These are phyloP conservation scores for Molothrus ater DNA, from an alignment of 2,797 vertebrate species.

Conservation along the genomic window DNA sequence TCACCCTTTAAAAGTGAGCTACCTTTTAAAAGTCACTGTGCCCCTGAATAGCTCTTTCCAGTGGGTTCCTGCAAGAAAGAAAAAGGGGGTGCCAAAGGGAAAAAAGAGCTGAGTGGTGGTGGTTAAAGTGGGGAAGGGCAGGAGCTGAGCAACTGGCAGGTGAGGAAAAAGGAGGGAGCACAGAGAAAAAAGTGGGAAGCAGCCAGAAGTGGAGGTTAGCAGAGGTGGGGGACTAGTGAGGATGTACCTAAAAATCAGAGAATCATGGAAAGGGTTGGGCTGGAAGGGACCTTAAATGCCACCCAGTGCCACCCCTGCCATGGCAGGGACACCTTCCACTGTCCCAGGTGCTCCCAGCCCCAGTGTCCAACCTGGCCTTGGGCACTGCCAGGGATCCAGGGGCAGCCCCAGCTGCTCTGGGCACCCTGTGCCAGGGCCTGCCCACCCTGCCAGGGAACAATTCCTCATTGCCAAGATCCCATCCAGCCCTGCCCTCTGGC, in stretches of 20 bases:
- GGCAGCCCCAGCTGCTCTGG: too few relatives aligned
- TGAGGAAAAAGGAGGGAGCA: neutral
- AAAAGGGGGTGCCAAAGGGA: neutral
- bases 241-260: neutral
- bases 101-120: neutral
- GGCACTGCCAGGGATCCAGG: neutral
- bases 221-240: neutral
- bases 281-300: rapidly evolving
- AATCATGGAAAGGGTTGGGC: neutral
- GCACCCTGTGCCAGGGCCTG: too few relatives aligned
- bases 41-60: neutral
- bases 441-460: too few relatives aligned
- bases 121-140: neutral
- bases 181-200: neutral
- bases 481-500: too few relatives aligned
- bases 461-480: too few relatives aligned
- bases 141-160: neutral
- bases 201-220: neutral
- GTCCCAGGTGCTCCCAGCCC: neutral
- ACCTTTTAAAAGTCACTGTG: neutral
- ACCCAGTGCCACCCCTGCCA: rapidly evolving
- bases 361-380: neutral
- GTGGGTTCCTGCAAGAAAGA: neutral
- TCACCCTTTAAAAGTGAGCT: neutral
- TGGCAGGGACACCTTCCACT: neutral